Evolutionary conservation across 2,113 vertebrate genomes (phyloP).

Genomic region (Phalacrocorax aristotelis): DNA sequence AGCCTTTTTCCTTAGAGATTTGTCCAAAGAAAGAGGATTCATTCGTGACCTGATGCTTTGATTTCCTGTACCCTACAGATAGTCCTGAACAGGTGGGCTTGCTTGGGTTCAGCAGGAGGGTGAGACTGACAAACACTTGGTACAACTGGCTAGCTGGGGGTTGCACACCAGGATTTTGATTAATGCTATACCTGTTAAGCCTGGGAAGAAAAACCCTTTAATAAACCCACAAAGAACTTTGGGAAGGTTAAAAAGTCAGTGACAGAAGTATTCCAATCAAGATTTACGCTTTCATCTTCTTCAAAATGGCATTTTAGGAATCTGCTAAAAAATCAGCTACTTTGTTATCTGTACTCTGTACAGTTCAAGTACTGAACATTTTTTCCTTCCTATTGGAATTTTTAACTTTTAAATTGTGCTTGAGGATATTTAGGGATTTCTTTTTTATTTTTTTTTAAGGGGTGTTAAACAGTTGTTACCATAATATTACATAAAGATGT

Average conservation of each 20-base stretch:
- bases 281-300: not conserved
- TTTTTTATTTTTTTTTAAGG: not conserved
- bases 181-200: not conserved
- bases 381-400: not conserved
- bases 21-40: not conserved
- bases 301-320: not conserved
- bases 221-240: not conserved
- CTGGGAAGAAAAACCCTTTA: not conserved
- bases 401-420: not conserved
- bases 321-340: not conserved
- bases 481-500: not conserved
- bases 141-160: fast-evolving
- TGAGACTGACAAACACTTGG: fast-evolving
- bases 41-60: not conserved
- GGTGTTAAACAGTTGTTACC: not conserved
- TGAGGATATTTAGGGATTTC: not conserved
- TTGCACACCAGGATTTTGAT: not conserved
- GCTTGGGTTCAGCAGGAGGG: not conserved
- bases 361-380: not conserved
- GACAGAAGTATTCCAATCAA: not conserved
- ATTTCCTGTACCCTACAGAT: not conserved
- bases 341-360: not conserved
- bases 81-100: not conserved
- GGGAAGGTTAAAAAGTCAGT: not conserved
- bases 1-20: not conserved